Conservation (phyloP, 2,113 vertebrate species). For the Actenoides lindsayi region DNA sequence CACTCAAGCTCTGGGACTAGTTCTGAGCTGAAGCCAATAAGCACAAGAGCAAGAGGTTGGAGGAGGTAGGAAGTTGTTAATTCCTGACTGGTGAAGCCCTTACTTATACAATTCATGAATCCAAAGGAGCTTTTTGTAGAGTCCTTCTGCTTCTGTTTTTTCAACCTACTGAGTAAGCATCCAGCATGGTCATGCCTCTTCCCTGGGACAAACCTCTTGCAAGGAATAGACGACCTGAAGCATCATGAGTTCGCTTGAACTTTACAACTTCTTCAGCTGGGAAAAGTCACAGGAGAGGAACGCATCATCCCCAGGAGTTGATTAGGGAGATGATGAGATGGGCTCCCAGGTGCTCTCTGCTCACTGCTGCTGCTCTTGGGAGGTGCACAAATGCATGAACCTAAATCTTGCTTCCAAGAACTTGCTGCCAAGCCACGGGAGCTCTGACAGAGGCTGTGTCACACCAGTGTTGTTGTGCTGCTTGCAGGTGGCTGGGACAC, state of each 20-base stretch:
- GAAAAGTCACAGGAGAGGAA: neutral
- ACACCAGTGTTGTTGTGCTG: neutral
- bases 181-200: neutral
- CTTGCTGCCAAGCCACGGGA: neutral
- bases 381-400: neutral
- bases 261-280: neutral
- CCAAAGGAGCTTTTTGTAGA: neutral
- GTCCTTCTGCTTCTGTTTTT: neutral
- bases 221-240: neutral
- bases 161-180: accelerated
- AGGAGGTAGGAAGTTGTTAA: neutral
- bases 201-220: neutral
- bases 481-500: accelerated
- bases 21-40: neutral
- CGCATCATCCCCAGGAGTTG: accelerated
- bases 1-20: neutral
- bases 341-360: neutral
- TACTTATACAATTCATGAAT: accelerated
- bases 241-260: neutral
- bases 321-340: neutral
- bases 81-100: neutral
- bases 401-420: neutral
- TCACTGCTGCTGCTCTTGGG: neutral
- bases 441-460: neutral
- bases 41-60: neutral